Conservation (phyloP, 2,797 vertebrate genomes). For the Gallinago stenura region DNA sequence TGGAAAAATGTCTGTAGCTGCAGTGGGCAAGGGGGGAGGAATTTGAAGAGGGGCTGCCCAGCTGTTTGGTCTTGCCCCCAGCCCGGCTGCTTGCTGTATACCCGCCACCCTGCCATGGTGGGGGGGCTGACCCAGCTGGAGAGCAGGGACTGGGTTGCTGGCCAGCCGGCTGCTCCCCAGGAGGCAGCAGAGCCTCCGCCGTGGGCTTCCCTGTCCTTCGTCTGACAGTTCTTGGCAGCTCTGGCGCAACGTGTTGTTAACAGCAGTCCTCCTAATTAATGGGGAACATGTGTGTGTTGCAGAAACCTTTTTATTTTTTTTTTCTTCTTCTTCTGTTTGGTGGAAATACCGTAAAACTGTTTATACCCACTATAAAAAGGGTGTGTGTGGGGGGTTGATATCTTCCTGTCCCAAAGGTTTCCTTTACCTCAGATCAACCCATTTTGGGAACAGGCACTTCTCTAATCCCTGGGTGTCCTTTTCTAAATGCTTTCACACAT, state of each 20-base stretch:
- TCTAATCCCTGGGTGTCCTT: slow-evolving; percentile 61
- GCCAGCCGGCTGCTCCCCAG: neutral
- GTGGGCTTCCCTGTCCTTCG: slow-evolving; percentile 70
- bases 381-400: neutral
- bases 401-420: slow-evolving; percentile 70
- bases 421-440: slow-evolving; percentile 74
- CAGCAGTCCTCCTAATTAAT: slow-evolving; percentile 76
- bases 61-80: neutral
- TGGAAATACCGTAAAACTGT: slow-evolving; percentile 68
- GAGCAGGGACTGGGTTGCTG: neutral
- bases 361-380: slow-evolving; percentile 59
- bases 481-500: slow-evolving; percentile 63
- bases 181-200: slow-evolving; percentile 27
- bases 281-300: slow-evolving; percentile 74
- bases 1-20: slow-evolving; percentile 62
- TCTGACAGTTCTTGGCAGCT: slow-evolving; percentile 74
- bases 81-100: neutral
- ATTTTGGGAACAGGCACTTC: slow-evolving; percentile 57
- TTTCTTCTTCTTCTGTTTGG: neutral
- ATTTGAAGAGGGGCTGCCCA: neutral
- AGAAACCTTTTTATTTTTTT: slow-evolving; percentile 13
- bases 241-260: slow-evolving; percentile 74
- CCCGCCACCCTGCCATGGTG: fast-evolving
- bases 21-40: neutral
- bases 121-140: neutral